Percentiles rank a stretch among this genome's conserved stretches.
Evolutionary conservation across 2,888 invertebrate genomes (phyloP).

Genomic region (Omphaloscelis lunosa): DNA sequence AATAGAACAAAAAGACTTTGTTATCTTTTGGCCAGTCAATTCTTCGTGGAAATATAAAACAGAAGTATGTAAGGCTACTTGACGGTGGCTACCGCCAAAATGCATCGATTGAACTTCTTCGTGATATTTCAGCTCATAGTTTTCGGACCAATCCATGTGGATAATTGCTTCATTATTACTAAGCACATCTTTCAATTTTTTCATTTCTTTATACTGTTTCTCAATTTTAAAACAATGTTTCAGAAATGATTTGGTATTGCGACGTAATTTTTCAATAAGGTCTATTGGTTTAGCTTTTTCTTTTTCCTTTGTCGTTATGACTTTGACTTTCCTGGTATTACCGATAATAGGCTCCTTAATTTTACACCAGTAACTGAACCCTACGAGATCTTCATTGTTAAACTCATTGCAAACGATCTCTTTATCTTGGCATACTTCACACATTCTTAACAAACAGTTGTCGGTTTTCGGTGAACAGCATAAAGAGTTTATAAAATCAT

Average conservation of each 20-base stretch:
- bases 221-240: slow-evolving; percentile 23
- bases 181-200: too few relatives aligned
- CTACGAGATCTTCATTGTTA: too few relatives aligned
- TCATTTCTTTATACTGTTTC: slow-evolving; percentile 22
- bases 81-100: too few relatives aligned
- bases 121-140: neutral
- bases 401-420: neutral
- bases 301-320: too few relatives aligned
- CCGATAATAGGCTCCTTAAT: too few relatives aligned
- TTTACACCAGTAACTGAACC: slow-evolving; percentile 4
- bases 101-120: too few relatives aligned
- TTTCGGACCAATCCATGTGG: too few relatives aligned
- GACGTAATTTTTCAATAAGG: slow-evolving; percentile 21
- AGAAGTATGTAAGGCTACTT: too few relatives aligned
- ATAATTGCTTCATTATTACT: too few relatives aligned
- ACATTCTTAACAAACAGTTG: slow-evolving; percentile 20
- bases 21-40: slow-evolving; percentile 10
- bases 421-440: slow-evolving; percentile 11
- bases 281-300: slow-evolving; percentile 20
- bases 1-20: neutral
- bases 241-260: slow-evolving; percentile 16
- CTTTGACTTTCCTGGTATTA: too few relatives aligned
- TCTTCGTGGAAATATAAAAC: too few relatives aligned
- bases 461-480: slow-evolving; percentile 15
- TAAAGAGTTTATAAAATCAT: too few relatives aligned